Evolutionary conservation across 2,797 vertebrate genomes (phyloP), one percentile per base, ranked within the genome.

Genomic region (Furcifer pardalis): DNA sequence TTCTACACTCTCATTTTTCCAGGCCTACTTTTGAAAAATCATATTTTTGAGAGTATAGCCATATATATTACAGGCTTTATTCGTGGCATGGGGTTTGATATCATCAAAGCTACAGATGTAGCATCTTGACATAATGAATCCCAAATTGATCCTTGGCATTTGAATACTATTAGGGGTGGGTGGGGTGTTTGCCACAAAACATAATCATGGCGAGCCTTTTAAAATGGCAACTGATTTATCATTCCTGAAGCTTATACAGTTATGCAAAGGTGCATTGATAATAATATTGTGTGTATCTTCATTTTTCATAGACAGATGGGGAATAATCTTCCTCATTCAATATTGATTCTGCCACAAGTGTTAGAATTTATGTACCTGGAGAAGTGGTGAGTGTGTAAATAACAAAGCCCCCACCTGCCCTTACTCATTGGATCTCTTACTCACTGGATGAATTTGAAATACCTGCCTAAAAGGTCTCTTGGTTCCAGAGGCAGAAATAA

Each of bases 221-320:
- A 19, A 77, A 46, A 60, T n/a, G 77, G 30, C 4, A 30, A 71
- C 75, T 40, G 71, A 12, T 65, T 49, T 63, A 23, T 9, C 73
- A 40, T 88, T 89, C 0, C 0, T 21, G 60, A 80, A 40, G 52
- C 10, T 27, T 44, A 52, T 23, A 32, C 90, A 87, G 88, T 87
- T 85, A 88, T 1, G 56, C 25, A 73, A 25, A 2, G 71, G 87
- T 27, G 71, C 84, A 4, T 65, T 63, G 83, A 92, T 76, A 88
- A 82, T n/a, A 63, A 21, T 77, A 49, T 66, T 68, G 82, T 73
- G 30, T 88, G 42, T 25, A 32, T 65, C 40, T 0, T 0, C 71
- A 42, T 88, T 21, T 23, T 84, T 81, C 73, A 52, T 60, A 52
- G 42, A 69, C 44, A 77, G 81, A 75, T 59, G 76, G 84, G 79